Evolutionary conservation across 2,888 invertebrate genomes (phyloP).

Genomic region (Sinelater perroti): DNA sequence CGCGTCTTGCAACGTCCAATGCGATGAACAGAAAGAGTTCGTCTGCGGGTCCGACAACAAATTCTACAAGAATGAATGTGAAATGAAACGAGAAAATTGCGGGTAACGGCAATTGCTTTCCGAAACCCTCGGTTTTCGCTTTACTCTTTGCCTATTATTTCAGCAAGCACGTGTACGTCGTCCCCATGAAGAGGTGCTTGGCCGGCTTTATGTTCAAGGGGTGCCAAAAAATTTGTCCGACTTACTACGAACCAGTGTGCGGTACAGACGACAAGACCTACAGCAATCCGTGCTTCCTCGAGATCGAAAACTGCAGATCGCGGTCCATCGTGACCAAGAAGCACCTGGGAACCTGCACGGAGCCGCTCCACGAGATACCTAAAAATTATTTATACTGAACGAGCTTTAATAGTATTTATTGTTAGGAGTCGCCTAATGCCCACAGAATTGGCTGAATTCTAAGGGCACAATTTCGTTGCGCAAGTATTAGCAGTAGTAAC

Average conservation of each 20-base stretch:
- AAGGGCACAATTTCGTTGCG: slow-evolving; percentile 18
- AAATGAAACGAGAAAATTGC: slow-evolving; percentile 91
- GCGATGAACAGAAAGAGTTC: slow-evolving; percentile 76
- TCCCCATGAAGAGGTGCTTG: slow-evolving; percentile 88
- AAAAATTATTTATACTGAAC: slow-evolving; percentile 84
- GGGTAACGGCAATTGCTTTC: no score
- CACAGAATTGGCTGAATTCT: slow-evolving; percentile 16
- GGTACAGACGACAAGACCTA: slow-evolving; percentile 93
- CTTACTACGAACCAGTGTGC: slow-evolving; percentile 90
- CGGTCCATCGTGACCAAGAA: slow-evolving; percentile 79
- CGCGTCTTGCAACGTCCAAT: slow-evolving; percentile 80
- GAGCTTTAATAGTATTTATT: slow-evolving; percentile 14
- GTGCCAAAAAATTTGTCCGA: slow-evolving; percentile 86
- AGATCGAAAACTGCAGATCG: slow-evolving; percentile 90
- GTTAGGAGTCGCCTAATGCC: slow-evolving; percentile 8
- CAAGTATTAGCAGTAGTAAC: slow-evolving; percentile 30
- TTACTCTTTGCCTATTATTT: slow-evolving; percentile 39
- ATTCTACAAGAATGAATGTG: slow-evolving; percentile 88
- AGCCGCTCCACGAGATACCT: slow-evolving; percentile 83
- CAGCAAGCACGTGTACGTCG: slow-evolving; percentile 89
- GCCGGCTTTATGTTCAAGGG: slow-evolving; percentile 86
- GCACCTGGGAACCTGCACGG: slow-evolving; percentile 85
- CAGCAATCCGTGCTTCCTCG: slow-evolving; percentile 91
- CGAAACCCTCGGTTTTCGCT: slow-evolving; percentile 40
- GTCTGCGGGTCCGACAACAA: slow-evolving; percentile 91